Conservation (phyloP, 1,140 invertebrate genomes). For the Platyscapa corneri region DNA sequence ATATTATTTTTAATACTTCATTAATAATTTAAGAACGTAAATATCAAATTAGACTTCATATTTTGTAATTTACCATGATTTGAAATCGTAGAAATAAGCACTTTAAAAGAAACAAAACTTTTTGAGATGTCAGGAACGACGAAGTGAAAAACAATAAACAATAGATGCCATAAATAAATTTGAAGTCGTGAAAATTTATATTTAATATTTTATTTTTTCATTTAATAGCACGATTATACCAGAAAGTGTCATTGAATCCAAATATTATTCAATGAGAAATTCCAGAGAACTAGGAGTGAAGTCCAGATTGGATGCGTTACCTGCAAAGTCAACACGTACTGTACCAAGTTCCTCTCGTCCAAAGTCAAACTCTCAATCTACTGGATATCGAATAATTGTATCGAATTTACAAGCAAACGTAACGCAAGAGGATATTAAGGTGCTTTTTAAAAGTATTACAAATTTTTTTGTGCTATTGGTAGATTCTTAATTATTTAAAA, state of each 20-base stretch:
- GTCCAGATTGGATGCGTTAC: constrained; percentile 72
- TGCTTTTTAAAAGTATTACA: constrained; percentile 61
- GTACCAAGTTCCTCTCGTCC: constrained; percentile 75
- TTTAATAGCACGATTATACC: constrained; percentile 64
- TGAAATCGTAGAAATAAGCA: too few species aligned
- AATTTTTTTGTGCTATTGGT: background rate
- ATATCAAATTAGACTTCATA: too few species aligned
- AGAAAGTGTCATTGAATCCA: constrained; percentile 67
- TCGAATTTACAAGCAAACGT: constrained; percentile 91
- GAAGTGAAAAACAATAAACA: too few species aligned
- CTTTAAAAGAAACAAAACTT: too few species aligned
- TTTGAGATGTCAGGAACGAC: too few species aligned
- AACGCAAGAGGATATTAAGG: constrained; percentile 91
- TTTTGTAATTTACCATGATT: too few species aligned
- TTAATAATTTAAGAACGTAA: too few species aligned
- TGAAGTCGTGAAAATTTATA: too few species aligned
- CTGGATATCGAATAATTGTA: constrained; percentile 86
- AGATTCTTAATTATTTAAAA: background rate
- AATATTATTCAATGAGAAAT: constrained; percentile 66
- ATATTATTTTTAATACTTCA: too few species aligned
- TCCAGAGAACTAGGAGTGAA: constrained; percentile 70
- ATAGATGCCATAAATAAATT: too few species aligned
- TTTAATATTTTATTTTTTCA: too few species aligned
- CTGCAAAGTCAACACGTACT: constrained; percentile 68
- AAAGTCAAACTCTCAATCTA: constrained; percentile 72